phyloP scores from a whole-genome alignment of 2,113 vertebrate species.

The Cebus imitator region DNA sequence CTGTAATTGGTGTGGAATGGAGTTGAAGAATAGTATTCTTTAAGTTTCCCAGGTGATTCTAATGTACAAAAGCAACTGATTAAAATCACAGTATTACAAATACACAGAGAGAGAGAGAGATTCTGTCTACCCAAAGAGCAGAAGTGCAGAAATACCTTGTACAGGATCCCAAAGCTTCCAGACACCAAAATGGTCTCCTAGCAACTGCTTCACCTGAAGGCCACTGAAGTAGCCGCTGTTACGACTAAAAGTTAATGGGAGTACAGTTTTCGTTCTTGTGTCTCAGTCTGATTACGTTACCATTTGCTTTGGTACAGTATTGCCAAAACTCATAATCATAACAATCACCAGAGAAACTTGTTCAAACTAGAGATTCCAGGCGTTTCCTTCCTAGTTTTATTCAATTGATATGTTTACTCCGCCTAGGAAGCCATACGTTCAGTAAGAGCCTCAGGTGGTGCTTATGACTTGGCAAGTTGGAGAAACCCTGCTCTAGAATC shows the following conservation, averaged over 20 bases:
- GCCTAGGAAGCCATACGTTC: fast-evolving
- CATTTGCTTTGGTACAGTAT: neutral
- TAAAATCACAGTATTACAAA: neutral
- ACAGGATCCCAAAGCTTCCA: neutral
- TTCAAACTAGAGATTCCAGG: neutral
- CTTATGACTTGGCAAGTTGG: neutral
- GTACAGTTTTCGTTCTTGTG: neutral
- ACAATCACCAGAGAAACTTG: neutral
- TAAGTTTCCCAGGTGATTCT: neutral
- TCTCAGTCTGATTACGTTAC: neutral
- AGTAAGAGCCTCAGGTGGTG: neutral
- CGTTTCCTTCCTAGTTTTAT: neutral
- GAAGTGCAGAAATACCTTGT: neutral
- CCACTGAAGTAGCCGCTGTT: neutral
- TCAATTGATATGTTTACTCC: neutral
- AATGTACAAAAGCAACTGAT: neutral
- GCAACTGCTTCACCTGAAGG: neutral
- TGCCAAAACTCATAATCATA: neutral
- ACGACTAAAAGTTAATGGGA: neutral
- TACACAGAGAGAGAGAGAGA: neutral
- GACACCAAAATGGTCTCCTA: neutral
- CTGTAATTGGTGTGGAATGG: neutral
- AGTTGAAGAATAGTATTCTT: neutral
- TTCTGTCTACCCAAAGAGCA: neutral
- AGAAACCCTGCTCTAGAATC: neutral